A percentile compares a stretch with the other conserved stretches of the same genome.
phyloP scores from a whole-genome alignment of 2,797 vertebrate species.

The Masticophis lateralis region DNA sequence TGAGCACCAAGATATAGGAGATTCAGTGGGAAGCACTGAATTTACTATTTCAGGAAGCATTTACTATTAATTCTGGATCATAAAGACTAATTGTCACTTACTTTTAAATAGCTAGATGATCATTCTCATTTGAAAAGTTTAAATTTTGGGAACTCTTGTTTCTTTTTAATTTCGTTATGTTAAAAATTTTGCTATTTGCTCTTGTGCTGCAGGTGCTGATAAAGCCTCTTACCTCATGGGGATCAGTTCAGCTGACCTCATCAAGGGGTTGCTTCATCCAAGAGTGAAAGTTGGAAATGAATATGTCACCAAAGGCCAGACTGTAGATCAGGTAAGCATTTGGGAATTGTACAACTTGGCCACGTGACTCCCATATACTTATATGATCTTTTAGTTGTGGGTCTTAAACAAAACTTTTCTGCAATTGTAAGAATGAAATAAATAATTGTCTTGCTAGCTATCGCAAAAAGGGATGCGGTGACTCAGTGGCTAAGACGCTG shows the following conservation, averaged over 20 bases:
- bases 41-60: background rate
- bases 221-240: slow-evolving; percentile 95
- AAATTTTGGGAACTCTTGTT: background rate
- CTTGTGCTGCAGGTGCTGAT: slow-evolving; percentile 82
- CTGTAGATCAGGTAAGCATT: slow-evolving; percentile 86
- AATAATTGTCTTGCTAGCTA: background rate
- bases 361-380: rapidly evolving
- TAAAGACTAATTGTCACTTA: background rate
- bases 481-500: too few relatives aligned
- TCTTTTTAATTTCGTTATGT: background rate
- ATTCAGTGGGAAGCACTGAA: background rate
- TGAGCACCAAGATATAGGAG: background rate
- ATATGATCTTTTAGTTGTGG: background rate
- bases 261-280: slow-evolving; percentile 93
- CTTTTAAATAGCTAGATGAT: background rate
- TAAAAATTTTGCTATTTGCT: background rate
- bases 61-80: background rate
- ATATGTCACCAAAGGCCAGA: slow-evolving; percentile 92
- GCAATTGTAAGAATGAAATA: background rate
- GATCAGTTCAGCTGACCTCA: slow-evolving; percentile 90
- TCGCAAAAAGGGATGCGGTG: background rate
- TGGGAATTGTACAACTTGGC: rapidly evolving
- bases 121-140: background rate
- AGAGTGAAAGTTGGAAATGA: slow-evolving; percentile 93
- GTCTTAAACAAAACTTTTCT: background rate